A percentile compares a stretch with the other conserved stretches of the same genome.
Conservation (phyloP, 2,888 invertebrate genomes). For the Idaea aversata region DNA sequence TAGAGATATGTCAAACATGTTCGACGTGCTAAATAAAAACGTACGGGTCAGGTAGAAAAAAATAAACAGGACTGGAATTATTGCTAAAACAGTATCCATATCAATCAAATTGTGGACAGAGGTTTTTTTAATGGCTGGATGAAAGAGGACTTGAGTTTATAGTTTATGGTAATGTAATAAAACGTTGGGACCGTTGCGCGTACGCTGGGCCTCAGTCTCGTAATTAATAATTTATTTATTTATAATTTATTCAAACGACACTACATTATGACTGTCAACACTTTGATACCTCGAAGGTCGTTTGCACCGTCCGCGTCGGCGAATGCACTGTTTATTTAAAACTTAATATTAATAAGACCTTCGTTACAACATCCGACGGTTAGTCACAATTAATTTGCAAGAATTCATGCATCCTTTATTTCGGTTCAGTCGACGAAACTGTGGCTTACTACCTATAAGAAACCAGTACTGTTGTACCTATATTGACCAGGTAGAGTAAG, state of each 20-base stretch:
- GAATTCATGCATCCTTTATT: not conserved
- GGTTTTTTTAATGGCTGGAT: constrained; percentile 62
- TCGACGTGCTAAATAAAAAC: constrained; percentile 77
- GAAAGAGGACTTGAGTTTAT: constrained; percentile 65
- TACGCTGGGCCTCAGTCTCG: constrained; percentile 29
- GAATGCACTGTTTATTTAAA: constrained; percentile 7
- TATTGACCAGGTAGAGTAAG: constrained; percentile 44
- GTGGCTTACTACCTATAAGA: not conserved
- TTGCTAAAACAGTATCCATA: constrained; percentile 79
- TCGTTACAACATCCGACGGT: not conserved
- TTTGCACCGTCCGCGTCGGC: not conserved
- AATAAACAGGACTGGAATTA: constrained; percentile 61
- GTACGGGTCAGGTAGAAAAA: constrained; percentile 63
- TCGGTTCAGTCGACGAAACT: not conserved
- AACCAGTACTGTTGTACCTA: not conserved
- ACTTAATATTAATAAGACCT: constrained; percentile 13
- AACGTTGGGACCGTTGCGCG: constrained; percentile 50
- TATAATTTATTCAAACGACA: constrained; percentile 15
- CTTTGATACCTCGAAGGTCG: constrained; percentile 3
- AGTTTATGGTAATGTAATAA: constrained; percentile 74
- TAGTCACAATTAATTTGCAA: constrained; percentile 1
- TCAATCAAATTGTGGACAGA: constrained; percentile 79
- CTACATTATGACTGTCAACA: constrained; percentile 20
- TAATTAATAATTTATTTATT: constrained; percentile 15
- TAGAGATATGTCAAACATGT: constrained; percentile 79